Percentiles rank a stretch among this genome's conserved stretches.
Evolutionary conservation across 2,888 invertebrate genomes (phyloP).

Genomic region (Heteropelma amictum): DNA sequence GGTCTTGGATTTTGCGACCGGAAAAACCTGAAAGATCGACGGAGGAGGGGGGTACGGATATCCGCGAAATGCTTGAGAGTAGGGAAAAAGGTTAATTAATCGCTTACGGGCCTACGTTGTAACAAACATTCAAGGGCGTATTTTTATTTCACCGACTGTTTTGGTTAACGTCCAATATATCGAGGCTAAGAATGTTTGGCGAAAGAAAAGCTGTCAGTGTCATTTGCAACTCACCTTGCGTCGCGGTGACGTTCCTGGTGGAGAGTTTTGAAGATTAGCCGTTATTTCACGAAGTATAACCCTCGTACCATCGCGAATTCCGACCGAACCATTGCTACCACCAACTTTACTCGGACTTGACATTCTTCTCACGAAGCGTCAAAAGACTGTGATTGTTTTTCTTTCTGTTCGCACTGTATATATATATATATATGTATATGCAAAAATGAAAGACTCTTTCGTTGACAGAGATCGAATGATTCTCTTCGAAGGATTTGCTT

Average conservation of each 20-base stretch:
- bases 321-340: conserved; percentile 48
- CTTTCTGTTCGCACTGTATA: neutral
- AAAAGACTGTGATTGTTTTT: conserved; percentile 3
- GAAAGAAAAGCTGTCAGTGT: neutral
- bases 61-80: no score
- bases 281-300: conserved; percentile 71
- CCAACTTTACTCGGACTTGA: conserved; percentile 64
- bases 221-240: conserved; percentile 65
- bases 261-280: conserved; percentile 70
- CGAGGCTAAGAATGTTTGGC: neutral
- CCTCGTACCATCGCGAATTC: conserved; percentile 68
- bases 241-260: conserved; percentile 59
- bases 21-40: conserved; percentile 3
- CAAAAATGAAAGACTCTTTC: no score
- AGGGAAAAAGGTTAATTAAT: conserved; percentile 19
- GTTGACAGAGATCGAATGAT: no score
- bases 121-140: conserved; percentile 17
- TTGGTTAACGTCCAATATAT: neutral
- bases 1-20: no score
- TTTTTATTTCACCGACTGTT: conserved; percentile 23
- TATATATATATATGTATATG: no score
- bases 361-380: conserved; percentile 57
- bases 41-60: neutral
- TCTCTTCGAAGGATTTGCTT: no score
- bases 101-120: neutral